Conservation (phyloP, 2,888 invertebrate genomes). For the Flexamia atlantica region DNA sequence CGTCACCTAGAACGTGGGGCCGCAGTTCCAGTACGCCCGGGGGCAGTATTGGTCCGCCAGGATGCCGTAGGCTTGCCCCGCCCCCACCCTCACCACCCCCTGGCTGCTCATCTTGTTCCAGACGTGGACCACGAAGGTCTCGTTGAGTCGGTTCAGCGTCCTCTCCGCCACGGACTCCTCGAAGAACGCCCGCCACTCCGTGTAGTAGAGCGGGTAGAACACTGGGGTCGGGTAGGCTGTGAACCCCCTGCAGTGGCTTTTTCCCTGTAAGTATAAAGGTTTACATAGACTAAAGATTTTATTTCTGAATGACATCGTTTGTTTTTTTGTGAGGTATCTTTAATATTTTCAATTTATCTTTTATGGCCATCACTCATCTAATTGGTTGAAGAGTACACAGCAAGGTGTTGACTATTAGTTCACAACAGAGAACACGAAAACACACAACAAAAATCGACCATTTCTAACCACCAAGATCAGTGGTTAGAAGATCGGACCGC, state of each 20-base stretch:
- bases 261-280: not conserved
- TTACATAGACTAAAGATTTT: too few relatives aligned
- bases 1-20: slow-evolving; percentile 31
- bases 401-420: too few relatives aligned
- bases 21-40: slow-evolving; percentile 62
- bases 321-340: too few relatives aligned
- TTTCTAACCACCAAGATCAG: too few relatives aligned
- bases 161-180: not conserved
- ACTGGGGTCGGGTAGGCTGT: slow-evolving; percentile 45
- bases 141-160: slow-evolving; percentile 42
- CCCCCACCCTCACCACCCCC: slow-evolving; percentile 58
- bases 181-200: slow-evolving; percentile 62
- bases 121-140: slow-evolving; percentile 65
- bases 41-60: slow-evolving; percentile 64
- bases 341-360: too few relatives aligned
- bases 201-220: slow-evolving; percentile 62
- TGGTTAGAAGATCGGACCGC: too few relatives aligned
- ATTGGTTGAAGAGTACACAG: too few relatives aligned
- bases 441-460: too few relatives aligned
- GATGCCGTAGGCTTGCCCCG: slow-evolving; percentile 63
- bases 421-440: too few relatives aligned
- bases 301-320: too few relatives aligned
- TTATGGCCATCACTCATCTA: too few relatives aligned
- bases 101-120: slow-evolving; percentile 66
- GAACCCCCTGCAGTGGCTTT: slow-evolving; percentile 23